Evolutionary conservation across 2,888 invertebrate species (phyloP).

Genomic region (Cerastis leucographa): DNA sequence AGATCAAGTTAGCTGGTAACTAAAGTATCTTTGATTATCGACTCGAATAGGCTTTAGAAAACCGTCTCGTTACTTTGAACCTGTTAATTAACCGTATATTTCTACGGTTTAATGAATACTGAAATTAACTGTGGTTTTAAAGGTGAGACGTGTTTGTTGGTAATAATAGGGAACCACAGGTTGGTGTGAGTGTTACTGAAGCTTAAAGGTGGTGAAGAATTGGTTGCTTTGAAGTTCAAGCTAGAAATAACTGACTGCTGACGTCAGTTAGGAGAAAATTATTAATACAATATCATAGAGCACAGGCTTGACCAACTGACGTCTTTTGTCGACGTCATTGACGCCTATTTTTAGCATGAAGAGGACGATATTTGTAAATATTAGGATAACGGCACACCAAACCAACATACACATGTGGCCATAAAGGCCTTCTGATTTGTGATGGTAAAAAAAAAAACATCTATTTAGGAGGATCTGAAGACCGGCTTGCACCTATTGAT

Average conservation of each 20-base stretch:
- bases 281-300: background rate
- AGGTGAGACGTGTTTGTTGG: conserved; percentile 11
- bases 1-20: conserved; percentile 55
- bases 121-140: conserved; percentile 34
- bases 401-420: background rate
- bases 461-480: too few relatives aligned
- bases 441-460: too few relatives aligned
- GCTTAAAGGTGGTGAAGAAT: background rate
- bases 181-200: background rate
- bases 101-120: conserved; percentile 29
- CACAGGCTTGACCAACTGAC: background rate
- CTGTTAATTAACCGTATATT: conserved; percentile 59
- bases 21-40: conserved; percentile 74
- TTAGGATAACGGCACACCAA: background rate
- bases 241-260: background rate
- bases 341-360: background rate
- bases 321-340: background rate
- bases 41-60: conserved; percentile 67
- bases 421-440: too few relatives aligned
- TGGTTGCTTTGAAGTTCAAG: background rate
- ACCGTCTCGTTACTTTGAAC: conserved; percentile 59
- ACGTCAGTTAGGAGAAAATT: background rate
- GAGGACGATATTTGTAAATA: background rate
- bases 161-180: background rate
- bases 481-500: too few relatives aligned